These are phyloP conservation scores for Eupithecia subfuscata DNA, from an alignment of 2,888 invertebrate genomes.

Conservation along the genomic window DNA sequence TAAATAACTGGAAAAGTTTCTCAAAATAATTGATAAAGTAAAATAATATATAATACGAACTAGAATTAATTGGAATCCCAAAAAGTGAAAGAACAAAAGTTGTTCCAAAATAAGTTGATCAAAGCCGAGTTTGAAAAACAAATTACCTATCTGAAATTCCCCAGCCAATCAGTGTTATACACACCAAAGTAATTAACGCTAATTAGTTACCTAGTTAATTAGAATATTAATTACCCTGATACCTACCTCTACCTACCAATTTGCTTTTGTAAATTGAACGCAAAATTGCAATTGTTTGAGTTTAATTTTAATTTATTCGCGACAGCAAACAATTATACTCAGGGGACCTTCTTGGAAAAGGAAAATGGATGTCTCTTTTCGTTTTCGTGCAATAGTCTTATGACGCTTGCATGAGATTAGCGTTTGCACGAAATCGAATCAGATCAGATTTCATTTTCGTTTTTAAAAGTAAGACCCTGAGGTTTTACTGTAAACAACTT, in stretches of 20 bases:
- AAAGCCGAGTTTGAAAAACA: not conserved
- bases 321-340: too few species aligned
- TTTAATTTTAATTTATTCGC: too few species aligned
- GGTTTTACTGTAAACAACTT: too few species aligned
- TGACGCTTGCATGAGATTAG: too few species aligned
- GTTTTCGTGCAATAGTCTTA: too few species aligned
- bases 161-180: slow-evolving; percentile 6
- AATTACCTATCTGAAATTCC: not conserved
- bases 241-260: not conserved
- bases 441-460: too few species aligned
- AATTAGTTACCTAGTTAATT: slow-evolving; percentile 6
- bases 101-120: not conserved
- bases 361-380: too few species aligned
- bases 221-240: slow-evolving; percentile 12
- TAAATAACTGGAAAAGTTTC: not conserved
- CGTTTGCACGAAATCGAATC: too few species aligned
- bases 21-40: not conserved
- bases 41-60: not conserved
- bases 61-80: not conserved
- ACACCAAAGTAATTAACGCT: slow-evolving; percentile 12
- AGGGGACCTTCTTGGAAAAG: too few species aligned
- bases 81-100: not conserved
- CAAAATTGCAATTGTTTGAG: not conserved
- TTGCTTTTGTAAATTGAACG: slow-evolving; percentile 3
- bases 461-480: too few species aligned